Conservation (phyloP, 2,113 vertebrate genomes). For the Tragelaphus strepsiceros region DNA sequence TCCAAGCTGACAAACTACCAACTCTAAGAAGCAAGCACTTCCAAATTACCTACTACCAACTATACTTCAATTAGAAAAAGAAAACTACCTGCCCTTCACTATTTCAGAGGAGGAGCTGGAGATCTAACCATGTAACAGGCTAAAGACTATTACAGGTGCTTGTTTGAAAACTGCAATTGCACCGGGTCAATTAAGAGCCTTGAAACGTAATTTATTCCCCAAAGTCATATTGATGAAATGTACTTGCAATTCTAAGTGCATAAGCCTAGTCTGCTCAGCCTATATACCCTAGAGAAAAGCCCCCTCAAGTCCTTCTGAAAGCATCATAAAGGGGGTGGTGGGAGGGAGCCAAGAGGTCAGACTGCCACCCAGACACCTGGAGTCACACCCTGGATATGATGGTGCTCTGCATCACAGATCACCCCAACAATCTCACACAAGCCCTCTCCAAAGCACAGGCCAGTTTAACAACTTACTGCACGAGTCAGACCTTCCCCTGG, state of each 20-base stretch:
- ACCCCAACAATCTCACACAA: neutral
- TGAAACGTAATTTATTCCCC: conserved; percentile 27
- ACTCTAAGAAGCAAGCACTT: neutral
- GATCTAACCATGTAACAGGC: neutral
- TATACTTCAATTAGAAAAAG: neutral
- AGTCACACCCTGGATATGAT: neutral
- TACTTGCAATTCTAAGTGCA: neutral
- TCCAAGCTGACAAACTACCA: neutral
- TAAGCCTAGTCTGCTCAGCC: neutral
- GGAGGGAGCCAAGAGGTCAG: neutral
- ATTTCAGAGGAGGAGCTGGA: neutral
- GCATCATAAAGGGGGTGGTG: neutral
- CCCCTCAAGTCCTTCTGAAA: neutral
- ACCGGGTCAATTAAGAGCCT: neutral
- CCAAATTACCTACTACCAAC: neutral
- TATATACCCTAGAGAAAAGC: neutral
- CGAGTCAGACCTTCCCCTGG: neutral
- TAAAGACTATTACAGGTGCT: neutral
- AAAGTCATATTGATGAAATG: conserved; percentile 33
- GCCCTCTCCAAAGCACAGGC: neutral
- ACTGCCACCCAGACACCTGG: neutral
- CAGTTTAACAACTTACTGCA: neutral
- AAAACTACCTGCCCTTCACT: neutral
- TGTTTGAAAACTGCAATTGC: neutral
- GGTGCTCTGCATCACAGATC: fast-evolving